Evolutionary conservation across 2,888 invertebrate species (phyloP).

Genomic region (Crioceris asparagi): DNA sequence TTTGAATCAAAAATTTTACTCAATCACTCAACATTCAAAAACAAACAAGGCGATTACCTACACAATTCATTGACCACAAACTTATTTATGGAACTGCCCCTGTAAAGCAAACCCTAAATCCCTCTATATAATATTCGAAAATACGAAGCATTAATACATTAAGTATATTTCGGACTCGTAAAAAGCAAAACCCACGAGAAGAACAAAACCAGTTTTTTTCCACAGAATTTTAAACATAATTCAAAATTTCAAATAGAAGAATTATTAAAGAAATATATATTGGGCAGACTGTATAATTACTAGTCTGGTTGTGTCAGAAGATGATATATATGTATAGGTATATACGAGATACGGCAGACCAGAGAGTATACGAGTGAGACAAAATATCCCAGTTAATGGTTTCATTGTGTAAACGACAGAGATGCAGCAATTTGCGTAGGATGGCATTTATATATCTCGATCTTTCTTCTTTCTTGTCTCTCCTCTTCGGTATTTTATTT

Average conservation of each 20-base stretch:
- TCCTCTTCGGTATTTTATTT: conserved; percentile 29
- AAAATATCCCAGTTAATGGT: conserved; percentile 2
- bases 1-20: no score
- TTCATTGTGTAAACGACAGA: no score
- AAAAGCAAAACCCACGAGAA: conserved; percentile 12
- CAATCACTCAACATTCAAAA: no score
- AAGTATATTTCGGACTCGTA: no score
- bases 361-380: conserved; percentile 17
- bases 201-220: conserved; percentile 21
- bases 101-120: no score
- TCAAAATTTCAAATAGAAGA: conserved; percentile 34
- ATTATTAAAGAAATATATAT: conserved; percentile 33
- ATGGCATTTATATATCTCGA: background rate
- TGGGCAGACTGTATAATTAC: conserved; percentile 33
- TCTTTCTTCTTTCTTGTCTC: background rate
- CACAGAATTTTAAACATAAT: conserved; percentile 28
- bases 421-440: background rate
- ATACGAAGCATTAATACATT: no score
- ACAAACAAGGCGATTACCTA: no score
- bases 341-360: conserved; percentile 29
- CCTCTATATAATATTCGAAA: no score
- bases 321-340: no score
- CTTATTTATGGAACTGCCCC: no score
- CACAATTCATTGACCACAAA: no score
- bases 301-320: conserved; percentile 33